Conservation (phyloP, 1,140 invertebrate genomes). For the Drosophila tropicalis region DNA sequence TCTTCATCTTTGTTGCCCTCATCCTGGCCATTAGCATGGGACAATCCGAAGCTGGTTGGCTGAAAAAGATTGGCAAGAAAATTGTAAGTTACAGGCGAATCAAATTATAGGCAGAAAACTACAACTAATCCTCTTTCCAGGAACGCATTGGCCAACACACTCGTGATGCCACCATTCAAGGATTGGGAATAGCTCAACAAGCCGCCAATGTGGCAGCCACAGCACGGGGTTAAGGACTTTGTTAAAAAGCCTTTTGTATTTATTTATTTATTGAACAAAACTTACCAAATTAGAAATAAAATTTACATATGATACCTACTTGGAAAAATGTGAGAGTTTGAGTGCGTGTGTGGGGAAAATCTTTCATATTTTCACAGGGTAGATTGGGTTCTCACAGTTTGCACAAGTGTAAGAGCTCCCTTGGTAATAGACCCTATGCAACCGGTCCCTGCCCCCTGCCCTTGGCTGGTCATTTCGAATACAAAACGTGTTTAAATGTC, state of each 20-base stretch:
- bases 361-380: conserved; percentile 58
- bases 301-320: conserved; percentile 40
- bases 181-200: conserved; percentile 70
- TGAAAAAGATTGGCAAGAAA: conserved; percentile 72
- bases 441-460: conserved; percentile 28
- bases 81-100: conserved; percentile 50
- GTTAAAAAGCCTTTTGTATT: neutral
- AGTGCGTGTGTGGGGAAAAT: conserved; percentile 32
- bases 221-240: conserved; percentile 41
- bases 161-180: conserved; percentile 74
- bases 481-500: conserved; percentile 71
- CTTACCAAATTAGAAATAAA: conserved; percentile 31
- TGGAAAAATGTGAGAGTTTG: conserved; percentile 38
- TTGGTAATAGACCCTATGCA: conserved; percentile 55
- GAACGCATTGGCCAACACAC: conserved; percentile 76
- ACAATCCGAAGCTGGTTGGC: conserved; percentile 70
- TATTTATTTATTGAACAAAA: conserved; percentile 24
- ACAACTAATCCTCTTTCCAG: conserved; percentile 18
- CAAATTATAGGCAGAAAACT: neutral
- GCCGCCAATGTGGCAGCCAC: conserved; percentile 76
- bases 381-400: conserved; percentile 63
- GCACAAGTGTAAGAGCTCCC: conserved; percentile 77
- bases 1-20: conserved; percentile 68
- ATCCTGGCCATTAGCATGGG: conserved; percentile 64
- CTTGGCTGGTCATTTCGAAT: conserved; percentile 61